Conservation (phyloP, 2,113 vertebrate species). For the Ascaphus truei region DNA sequence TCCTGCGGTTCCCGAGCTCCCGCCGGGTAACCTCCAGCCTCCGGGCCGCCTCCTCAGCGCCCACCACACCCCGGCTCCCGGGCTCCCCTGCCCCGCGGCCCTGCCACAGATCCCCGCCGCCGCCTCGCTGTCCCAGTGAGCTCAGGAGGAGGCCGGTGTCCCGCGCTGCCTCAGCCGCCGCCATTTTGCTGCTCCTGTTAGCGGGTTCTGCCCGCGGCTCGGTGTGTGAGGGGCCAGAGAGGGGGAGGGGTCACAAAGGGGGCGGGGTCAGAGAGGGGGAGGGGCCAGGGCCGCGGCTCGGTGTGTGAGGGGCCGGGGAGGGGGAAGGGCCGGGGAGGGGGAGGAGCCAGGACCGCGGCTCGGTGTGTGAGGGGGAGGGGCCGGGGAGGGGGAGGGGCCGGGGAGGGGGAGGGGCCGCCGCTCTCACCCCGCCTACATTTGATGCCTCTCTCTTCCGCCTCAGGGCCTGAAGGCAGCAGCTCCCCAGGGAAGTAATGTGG, state of each 20-base stretch:
- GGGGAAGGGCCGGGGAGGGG: too few relatives aligned
- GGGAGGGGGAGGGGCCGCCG: not conserved
- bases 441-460: too few relatives aligned
- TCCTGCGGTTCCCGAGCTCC: conserved; percentile 91
- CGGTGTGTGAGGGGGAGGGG: too few relatives aligned
- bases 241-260: too few relatives aligned
- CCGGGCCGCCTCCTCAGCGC: conserved; percentile 70
- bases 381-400: not conserved
- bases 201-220: not conserved
- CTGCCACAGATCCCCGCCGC: not conserved
- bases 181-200: conserved; percentile 24
- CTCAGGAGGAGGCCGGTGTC: conserved; percentile 22
- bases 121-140: conserved; percentile 17
- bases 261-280: too few relatives aligned
- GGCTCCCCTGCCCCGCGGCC: too few relatives aligned
- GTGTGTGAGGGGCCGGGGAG: not conserved
- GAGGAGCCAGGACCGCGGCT: too few relatives aligned
- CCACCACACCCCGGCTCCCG: conserved; percentile 32
- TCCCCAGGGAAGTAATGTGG: too few relatives aligned
- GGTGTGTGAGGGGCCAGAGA: not conserved
- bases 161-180: conserved; percentile 31
- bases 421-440: not conserved
- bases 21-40: conserved; percentile 77
- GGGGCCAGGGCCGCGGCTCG: not conserved
- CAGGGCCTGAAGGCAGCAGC: too few relatives aligned